These are phyloP conservation scores for Phyto melanocephala DNA, from an alignment of 2,888 invertebrate genomes.

Conservation along the genomic window DNA sequence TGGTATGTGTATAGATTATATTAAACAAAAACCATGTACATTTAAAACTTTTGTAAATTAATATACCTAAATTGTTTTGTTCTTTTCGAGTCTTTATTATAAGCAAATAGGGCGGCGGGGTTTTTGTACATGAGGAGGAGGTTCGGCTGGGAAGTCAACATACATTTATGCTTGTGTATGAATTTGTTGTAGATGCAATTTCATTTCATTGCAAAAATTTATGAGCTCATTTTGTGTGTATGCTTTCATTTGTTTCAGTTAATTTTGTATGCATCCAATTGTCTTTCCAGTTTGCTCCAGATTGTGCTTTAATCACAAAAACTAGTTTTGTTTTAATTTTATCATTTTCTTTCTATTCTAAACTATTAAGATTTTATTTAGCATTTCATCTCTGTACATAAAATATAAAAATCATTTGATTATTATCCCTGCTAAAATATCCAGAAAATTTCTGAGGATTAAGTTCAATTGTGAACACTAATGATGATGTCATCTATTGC, in stretches of 20 bases:
- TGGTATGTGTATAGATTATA: conserved; percentile 35
- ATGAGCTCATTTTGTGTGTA: conserved; percentile 20
- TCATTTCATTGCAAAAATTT: conserved; percentile 2
- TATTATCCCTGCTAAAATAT: not conserved
- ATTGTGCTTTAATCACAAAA: too few relatives aligned
- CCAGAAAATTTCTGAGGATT: not conserved
- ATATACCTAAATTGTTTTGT: conserved; percentile 6
- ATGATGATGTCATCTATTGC: not conserved
- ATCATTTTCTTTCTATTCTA: not conserved
- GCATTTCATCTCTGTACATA: not conserved
- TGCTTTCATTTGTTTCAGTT: not conserved
- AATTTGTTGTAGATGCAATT: conserved; percentile 10
- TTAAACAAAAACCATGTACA: not conserved
- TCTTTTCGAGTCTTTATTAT: not conserved
- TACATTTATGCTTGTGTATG: not conserved
- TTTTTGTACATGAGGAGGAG: not conserved
- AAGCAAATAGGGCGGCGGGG: not conserved
- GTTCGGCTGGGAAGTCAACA: not conserved
- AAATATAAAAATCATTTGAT: not conserved
- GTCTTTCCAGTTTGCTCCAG: not conserved
- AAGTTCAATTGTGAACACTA: not conserved
- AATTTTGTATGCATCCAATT: not conserved
- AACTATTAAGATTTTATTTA: not conserved
- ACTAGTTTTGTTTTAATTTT: not conserved
- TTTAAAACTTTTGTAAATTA: not conserved